A percentile compares a stretch with the other conserved stretches of the same genome.
These are phyloP conservation scores for Brachionus rubens DNA, from an alignment of 1,140 invertebrate genomes.

Conservation along the genomic window DNA sequence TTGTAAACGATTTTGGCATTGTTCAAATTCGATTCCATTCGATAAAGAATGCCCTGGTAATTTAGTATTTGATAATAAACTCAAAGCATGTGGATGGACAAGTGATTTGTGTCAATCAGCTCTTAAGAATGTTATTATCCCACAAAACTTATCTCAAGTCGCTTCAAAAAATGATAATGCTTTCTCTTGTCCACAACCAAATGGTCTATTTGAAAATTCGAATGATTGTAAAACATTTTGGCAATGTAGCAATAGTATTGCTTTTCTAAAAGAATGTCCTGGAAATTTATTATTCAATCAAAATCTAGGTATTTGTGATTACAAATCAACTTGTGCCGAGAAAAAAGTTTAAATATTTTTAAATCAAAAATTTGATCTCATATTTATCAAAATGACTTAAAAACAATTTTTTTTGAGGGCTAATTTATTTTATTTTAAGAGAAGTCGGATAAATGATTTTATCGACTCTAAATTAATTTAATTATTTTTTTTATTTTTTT, in stretches of 20 bases:
- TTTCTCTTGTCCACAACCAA: background rate
- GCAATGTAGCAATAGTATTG: background rate
- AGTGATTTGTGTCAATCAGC: background rate
- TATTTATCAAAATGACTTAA: no score
- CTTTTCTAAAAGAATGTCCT: background rate
- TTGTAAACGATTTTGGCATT: background rate
- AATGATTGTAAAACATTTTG: background rate
- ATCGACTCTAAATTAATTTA: no score
- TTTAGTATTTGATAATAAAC: background rate
- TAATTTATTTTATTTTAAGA: no score
- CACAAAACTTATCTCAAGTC: no score
- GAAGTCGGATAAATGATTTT: no score
- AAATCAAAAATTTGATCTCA: background rate
- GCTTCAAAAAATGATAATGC: background rate
- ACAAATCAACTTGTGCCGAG: background rate
- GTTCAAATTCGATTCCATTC: background rate
- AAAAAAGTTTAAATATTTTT: background rate
- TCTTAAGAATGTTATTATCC: no score
- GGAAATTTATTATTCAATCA: constrained; percentile 5
- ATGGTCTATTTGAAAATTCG: background rate
- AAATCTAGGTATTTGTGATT: background rate
- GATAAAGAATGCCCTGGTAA: background rate
- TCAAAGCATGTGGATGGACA: background rate
- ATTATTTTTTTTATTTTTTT: no score
- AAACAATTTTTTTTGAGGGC: no score